Conservation (phyloP, 2,113 vertebrate species). For the Pomatostomus ruficeps region DNA sequence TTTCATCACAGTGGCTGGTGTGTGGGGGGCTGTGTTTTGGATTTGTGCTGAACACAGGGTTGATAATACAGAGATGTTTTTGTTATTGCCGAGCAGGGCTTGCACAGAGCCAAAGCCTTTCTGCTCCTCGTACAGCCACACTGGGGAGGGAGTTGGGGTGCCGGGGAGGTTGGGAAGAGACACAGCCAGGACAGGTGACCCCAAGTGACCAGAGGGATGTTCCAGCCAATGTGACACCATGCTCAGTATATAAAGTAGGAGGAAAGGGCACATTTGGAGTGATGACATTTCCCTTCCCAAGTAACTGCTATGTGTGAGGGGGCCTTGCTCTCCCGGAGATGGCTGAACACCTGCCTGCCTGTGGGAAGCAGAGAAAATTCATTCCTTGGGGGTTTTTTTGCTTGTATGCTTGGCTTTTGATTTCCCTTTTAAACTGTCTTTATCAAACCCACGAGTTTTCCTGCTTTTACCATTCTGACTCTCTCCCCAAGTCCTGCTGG, state of each 20-base stretch:
- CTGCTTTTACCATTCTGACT: background rate
- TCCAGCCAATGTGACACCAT: background rate
- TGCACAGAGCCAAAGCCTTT: background rate
- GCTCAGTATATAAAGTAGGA: background rate
- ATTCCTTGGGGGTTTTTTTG: background rate
- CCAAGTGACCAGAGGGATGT: background rate
- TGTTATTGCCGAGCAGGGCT: background rate
- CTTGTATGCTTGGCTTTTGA: background rate
- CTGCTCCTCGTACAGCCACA: fast-evolving
- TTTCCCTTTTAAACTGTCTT: background rate
- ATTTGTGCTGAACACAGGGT: background rate
- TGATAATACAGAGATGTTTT: background rate
- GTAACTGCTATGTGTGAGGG: fast-evolving
- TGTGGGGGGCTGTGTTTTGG: background rate
- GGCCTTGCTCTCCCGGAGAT: background rate
- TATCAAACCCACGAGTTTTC: background rate
- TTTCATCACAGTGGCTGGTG: background rate
- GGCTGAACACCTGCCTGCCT: background rate
- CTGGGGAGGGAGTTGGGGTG: fast-evolving
- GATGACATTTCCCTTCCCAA: background rate
- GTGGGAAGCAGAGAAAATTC: background rate
- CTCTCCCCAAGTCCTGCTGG: background rate
- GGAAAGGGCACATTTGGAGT: background rate
- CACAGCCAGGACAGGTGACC: background rate
- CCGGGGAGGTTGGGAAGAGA: background rate